phyloP scores from a whole-genome alignment of 2,888 invertebrate genomes.

The Germaria angustata region DNA sequence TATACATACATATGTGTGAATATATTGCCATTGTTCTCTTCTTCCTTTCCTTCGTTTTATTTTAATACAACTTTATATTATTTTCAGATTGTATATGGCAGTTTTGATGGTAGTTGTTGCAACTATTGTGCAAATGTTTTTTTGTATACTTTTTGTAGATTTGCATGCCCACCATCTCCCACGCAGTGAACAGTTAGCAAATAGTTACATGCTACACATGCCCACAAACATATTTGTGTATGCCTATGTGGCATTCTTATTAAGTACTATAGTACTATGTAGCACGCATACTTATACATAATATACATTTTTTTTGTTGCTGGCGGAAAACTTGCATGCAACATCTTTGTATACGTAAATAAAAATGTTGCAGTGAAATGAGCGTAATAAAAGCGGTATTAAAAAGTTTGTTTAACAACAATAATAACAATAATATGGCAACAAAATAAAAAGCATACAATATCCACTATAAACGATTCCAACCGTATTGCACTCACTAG shows the following conservation, averaged over 20 bases:
- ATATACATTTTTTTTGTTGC: constrained; percentile 34
- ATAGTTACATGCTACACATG: constrained; percentile 44
- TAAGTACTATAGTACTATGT: neutral
- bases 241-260: neutral
- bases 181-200: constrained; percentile 65
- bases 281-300: neutral
- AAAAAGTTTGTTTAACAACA: constrained; percentile 68
- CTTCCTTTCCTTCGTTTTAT: constrained; percentile 20
- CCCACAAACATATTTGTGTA: neutral
- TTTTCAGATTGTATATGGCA: constrained; percentile 31
- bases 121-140: constrained; percentile 14
- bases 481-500: constrained; percentile 14
- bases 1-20: too few relatives aligned
- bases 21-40: constrained; percentile 22
- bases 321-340: constrained; percentile 8
- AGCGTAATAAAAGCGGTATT: constrained; percentile 72
- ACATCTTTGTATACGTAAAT: constrained; percentile 15
- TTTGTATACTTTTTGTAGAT: constrained; percentile 1
- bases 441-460: constrained; percentile 42
- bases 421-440: constrained; percentile 62
- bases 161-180: constrained; percentile 66
- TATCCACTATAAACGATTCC: constrained; percentile 39
- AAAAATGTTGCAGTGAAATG: constrained; percentile 69
- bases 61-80: constrained; percentile 54
- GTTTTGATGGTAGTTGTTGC: constrained; percentile 38